Conservation (phyloP, 2,113 vertebrate species). For the Neolamprologus brichardi region DNA sequence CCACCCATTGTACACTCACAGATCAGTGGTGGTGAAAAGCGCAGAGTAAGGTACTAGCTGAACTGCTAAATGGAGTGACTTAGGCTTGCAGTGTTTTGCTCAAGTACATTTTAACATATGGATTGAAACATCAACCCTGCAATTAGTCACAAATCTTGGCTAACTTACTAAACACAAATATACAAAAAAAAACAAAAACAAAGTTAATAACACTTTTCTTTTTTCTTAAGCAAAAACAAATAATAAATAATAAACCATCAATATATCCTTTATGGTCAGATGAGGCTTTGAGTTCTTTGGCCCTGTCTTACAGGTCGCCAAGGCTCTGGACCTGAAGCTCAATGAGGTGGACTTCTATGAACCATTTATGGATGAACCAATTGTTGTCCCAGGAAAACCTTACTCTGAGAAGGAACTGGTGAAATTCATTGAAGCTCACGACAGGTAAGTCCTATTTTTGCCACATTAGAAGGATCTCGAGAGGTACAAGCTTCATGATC, state of each 20-base stretch:
- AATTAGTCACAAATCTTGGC: not conserved
- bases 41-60: not conserved
- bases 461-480: not conserved
- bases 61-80: not conserved
- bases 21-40: not conserved
- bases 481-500: not conserved
- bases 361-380: conserved; percentile 81
- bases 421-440: conserved; percentile 79
- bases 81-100: not conserved
- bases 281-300: not conserved
- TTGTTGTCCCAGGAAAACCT: conserved; percentile 83
- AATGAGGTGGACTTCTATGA: conserved; percentile 92
- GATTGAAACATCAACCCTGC: not conserved
- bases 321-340: conserved; percentile 80
- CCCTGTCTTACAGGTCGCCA: conserved; percentile 73
- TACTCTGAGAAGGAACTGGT: conserved; percentile 83
- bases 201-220: not conserved
- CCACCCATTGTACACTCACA: not conserved
- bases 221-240: not conserved
- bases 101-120: not conserved
- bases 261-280: not conserved
- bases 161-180: not conserved
- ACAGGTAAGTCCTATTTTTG: conserved; percentile 65
- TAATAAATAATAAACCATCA: not conserved
- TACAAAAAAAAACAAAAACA: fast-evolving